These are phyloP conservation scores for Andrena trimmerana DNA, from an alignment of 2,888 invertebrate species.

Conservation along the genomic window DNA sequence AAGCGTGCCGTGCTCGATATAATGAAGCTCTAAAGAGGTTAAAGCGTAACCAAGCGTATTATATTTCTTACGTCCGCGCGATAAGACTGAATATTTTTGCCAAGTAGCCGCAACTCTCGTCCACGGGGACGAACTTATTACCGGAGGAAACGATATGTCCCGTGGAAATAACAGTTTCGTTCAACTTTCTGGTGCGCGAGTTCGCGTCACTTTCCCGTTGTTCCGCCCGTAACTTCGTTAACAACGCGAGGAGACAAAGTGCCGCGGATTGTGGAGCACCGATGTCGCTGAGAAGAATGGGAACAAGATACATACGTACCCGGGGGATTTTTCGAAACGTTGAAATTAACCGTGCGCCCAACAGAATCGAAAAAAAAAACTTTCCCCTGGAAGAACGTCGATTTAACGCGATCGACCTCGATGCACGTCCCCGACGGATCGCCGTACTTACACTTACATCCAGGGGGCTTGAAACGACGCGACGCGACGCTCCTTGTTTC, in stretches of 20 bases:
- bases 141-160: constrained; percentile 29
- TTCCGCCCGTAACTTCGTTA: constrained; percentile 25
- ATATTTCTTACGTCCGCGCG: constrained; percentile 12
- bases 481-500: constrained; percentile 21
- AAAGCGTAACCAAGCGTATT: constrained; percentile 6
- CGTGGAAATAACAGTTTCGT: constrained; percentile 40
- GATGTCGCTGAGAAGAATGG: background rate
- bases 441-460: constrained; percentile 3
- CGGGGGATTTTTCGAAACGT: background rate
- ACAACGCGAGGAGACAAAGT: constrained; percentile 21
- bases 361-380: constrained; percentile 29
- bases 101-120: constrained; percentile 21
- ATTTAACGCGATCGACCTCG: constrained; percentile 31
- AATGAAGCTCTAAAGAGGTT: too few relatives aligned
- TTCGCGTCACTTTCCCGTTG: constrained; percentile 12
- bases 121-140: constrained; percentile 43
- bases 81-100: constrained; percentile 14
- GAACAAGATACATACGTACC: background rate
- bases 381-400: constrained; percentile 1
- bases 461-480: background rate
- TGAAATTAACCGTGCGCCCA: constrained; percentile 10
- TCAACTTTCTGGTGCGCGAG: constrained; percentile 1
- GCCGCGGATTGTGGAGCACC: background rate
- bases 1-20: too few relatives aligned
- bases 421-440: background rate